A percentile compares a stretch with the other conserved stretches of the same genome.
Conservation (phyloP, 2,888 invertebrate genomes). For the Tridacna crocea region DNA sequence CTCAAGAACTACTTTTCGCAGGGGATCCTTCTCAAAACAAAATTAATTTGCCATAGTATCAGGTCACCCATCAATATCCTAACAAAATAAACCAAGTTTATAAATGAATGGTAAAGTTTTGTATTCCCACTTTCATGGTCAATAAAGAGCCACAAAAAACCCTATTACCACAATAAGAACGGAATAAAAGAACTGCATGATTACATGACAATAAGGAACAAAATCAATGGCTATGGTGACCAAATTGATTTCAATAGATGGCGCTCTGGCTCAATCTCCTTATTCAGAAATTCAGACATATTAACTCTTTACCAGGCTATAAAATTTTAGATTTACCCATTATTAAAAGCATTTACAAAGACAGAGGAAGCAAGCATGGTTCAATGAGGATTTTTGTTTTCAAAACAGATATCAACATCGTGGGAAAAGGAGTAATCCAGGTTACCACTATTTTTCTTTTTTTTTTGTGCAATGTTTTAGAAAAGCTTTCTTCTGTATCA, state of each 20-base stretch:
- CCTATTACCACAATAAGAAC: not conserved
- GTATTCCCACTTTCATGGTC: too few relatives aligned
- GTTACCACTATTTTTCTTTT: too few relatives aligned
- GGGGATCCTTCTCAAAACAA: too few relatives aligned
- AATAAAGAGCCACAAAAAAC: too few relatives aligned
- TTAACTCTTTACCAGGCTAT: not conserved
- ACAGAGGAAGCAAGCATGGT: too few relatives aligned
- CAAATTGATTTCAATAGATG: not conserved
- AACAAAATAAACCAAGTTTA: too few relatives aligned
- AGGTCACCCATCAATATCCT: too few relatives aligned
- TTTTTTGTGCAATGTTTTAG: too few relatives aligned
- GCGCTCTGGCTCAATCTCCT: not conserved
- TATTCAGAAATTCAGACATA: not conserved
- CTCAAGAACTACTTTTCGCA: too few relatives aligned
- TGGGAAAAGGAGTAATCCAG: not conserved
- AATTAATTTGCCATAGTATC: too few relatives aligned
- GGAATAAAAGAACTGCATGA: conserved; percentile 1
- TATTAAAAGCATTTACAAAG: not conserved
- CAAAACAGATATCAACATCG: not conserved
- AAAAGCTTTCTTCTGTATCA: too few relatives aligned
- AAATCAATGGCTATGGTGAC: not conserved
- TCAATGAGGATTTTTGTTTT: not conserved
- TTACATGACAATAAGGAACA: not conserved
- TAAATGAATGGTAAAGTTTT: too few relatives aligned
- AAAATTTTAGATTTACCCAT: not conserved